Evolutionary conservation across 2,113 vertebrate genomes (phyloP), one percentile per base, ranked within the genome.

Genomic region (Campylomormyrus numenius): DNA sequence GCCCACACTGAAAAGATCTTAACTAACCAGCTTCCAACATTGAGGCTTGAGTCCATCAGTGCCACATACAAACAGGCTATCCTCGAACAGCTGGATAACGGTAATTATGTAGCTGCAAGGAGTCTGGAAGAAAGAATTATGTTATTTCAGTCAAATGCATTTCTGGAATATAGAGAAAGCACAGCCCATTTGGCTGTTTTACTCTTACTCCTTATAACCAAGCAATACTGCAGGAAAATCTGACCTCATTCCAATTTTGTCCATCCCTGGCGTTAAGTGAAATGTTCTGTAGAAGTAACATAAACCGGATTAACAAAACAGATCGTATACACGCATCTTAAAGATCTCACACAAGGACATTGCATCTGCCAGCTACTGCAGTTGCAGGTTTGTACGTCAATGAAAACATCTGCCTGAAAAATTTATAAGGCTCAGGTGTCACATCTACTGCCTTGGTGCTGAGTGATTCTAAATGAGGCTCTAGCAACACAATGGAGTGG

Each of bases 11-110:
- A 39, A 88, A 4, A 80, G 5, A 83, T 39, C 46, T 24, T 24
- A 3, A 85, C 94, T 93, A 31, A 95, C 96, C 89, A 96, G 87
- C 3, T 92, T 94, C 96, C 95, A 95, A 50, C 96, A 96, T 84
- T 17, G 89, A 1, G 95, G 95, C 1, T 88, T 89, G 10, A 83
- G 17, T 92, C 94, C 94, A 50, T 95, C 95, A 0, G 95, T 95
- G 1, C 95, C 96, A 85, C 96, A 96, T 21, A 96, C 94, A 88
- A 96, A 94, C 31, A 94, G 13, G 13, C 46, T 87, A 35, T 94
- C 91, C 66, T 95, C 90, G 48, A 96, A 94, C 87, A 90, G 92
- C 88, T 96, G 94, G 27, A 96, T 95, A 35, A 95, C 91, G 1
- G 95, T 96, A 58, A 96, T 91, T 7, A 93, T 91, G 87, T 95